Conservation (phyloP, 1,140 invertebrate genomes). For the Zophobas morio region DNA sequence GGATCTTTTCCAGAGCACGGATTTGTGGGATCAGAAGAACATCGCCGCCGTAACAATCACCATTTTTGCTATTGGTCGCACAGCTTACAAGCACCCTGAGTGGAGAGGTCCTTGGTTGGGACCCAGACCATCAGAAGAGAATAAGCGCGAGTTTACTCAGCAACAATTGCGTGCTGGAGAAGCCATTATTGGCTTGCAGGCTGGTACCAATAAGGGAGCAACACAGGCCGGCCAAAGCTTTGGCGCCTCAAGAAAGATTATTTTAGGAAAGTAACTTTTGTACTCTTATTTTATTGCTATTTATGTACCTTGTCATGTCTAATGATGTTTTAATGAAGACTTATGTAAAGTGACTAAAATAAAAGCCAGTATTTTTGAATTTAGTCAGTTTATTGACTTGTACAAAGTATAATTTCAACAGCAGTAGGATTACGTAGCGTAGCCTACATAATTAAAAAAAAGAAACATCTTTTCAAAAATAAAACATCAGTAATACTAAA, state of each 20-base stretch:
- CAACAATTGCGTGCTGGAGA: slow-evolving; percentile 89
- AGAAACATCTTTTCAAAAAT: slow-evolving; percentile 31
- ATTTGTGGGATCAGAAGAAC: slow-evolving; percentile 94
- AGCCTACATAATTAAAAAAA: slow-evolving; percentile 11
- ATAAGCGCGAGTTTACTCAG: slow-evolving; percentile 90
- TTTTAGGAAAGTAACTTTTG: slow-evolving; percentile 81
- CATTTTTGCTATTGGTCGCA: slow-evolving; percentile 90
- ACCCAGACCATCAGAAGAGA: slow-evolving; percentile 88
- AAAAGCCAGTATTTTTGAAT: slow-evolving; percentile 12
- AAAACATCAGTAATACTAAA: slow-evolving; percentile 31
- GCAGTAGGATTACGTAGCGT: too few relatives aligned
- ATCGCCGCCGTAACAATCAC: slow-evolving; percentile 90
- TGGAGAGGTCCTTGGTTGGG: slow-evolving; percentile 89
- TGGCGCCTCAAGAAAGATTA: slow-evolving; percentile 88
- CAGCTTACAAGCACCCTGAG: slow-evolving; percentile 89
- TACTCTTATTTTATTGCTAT: not conserved
- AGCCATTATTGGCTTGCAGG: slow-evolving; percentile 90
- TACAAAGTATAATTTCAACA: too few relatives aligned
- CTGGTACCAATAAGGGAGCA: slow-evolving; percentile 92
- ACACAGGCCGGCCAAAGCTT: slow-evolving; percentile 91
- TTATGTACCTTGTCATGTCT: slow-evolving; percentile 5
- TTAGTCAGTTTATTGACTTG: slow-evolving; percentile 23
- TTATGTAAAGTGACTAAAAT: not conserved
- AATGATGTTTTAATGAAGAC: not conserved
- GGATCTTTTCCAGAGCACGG: slow-evolving; percentile 95